Percentiles rank a stretch among this genome's conserved stretches.
phyloP scores from a whole-genome alignment of 2,797 vertebrate genomes.

The Pangasius krempfi region DNA sequence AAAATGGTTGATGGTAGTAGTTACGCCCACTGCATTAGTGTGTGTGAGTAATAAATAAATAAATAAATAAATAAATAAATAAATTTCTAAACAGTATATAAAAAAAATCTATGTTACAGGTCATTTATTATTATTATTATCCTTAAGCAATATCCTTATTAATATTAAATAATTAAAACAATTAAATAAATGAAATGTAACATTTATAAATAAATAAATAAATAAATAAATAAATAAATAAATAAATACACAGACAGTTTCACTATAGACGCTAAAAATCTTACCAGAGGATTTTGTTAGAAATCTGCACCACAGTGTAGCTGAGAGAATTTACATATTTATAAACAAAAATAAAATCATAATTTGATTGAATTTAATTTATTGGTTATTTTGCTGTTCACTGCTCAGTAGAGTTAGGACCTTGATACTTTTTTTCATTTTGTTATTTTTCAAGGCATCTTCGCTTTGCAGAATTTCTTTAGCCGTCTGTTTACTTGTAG shows the following conservation, averaged over 20 bases:
- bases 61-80: no score
- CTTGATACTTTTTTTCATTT: neutral
- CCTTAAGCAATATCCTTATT: neutral
- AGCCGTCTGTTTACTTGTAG: neutral
- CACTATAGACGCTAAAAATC: no score
- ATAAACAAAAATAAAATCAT: neutral
- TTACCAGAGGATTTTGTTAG: no score
- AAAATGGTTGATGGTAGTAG: no score
- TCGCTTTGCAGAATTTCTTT: neutral
- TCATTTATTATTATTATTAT: neutral
- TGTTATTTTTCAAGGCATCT: no score
- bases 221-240: neutral
- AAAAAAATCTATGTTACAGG: no score
- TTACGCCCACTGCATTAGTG: no score
- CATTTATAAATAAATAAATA: neutral
- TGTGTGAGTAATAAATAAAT: no score
- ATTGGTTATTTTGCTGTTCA: neutral
- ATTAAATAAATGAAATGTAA: neutral
- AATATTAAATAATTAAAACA: neutral
- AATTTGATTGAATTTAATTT: neutral
- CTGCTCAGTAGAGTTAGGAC: neutral
- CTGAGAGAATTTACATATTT: neutral
- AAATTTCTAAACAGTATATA: no score
- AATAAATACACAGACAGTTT: no score
- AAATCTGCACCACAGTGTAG: no score